Evolutionary conservation across 37 sponge, comb jelly and placozoan species (phyloP), one percentile per base, ranked within the genome.

Genomic region (Chondrosia reniformis): DNA sequence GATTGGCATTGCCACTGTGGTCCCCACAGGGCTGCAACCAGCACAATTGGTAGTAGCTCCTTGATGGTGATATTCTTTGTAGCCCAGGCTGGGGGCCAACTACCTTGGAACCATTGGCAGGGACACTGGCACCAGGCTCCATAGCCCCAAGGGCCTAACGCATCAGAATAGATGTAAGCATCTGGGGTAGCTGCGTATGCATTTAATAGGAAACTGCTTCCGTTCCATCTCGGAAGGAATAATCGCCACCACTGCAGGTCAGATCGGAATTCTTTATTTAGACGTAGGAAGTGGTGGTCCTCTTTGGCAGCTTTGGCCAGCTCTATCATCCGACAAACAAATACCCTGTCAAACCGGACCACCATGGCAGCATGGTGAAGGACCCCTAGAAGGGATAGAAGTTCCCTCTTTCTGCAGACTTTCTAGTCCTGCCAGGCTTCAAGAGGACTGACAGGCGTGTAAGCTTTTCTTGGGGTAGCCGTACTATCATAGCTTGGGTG

Each of bases 321-420:
- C 0, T 54, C 49, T 25, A 86, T 64, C 71, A 81, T 76, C 24
- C 77, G 0, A 2, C 78, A 17, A 45, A 86, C 21, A 31, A 86
- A 86, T 0, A 41, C 19, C 33, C 86, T 36, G 0, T 81, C 81
- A 15, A 38, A 49, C 10, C 54, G 58, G 28, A 77, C 81, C 44
- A 81, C 87, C n/a, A 24, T 41, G 43, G 57, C 39, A 22, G 87
- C 87, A 55, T 81, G 82, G 3, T 77, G 59, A 25, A 81, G 71
- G n/a, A 44, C 59, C 0, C 87, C 85, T 1, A 79, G 57, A 25
- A 85, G 67, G 1, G 80, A 81, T 0, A 64, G 74, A 19, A 81
- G 77, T 43, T 86, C 77, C 49, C 63, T 37, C 74, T 74, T 73
- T 38, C 4, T 0, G 46, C 84, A 69, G 0, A 25, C 0, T 33